Conservation (phyloP, 2,113 vertebrate genomes). For the Potamarius usumacintae region DNA sequence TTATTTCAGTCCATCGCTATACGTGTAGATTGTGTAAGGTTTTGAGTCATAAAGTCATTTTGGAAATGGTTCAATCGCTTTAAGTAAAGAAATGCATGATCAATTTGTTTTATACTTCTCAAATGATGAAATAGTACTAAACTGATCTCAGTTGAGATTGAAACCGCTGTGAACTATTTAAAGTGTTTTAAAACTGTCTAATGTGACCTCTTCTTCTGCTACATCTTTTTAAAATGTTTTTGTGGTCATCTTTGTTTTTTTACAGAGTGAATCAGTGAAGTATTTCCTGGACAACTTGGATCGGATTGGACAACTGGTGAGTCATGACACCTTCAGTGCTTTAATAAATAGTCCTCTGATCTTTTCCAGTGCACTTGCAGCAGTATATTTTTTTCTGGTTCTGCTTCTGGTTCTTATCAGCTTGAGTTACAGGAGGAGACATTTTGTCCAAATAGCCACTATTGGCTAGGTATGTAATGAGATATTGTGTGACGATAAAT, state of each 20-base stretch:
- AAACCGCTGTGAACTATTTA: slow-evolving; percentile 33
- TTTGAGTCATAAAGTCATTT: background rate
- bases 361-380: background rate
- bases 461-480: too few species aligned
- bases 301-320: slow-evolving; percentile 95
- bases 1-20: background rate
- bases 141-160: background rate
- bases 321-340: slow-evolving; percentile 58
- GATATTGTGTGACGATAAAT: too few species aligned
- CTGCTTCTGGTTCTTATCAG: background rate
- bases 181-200: slow-evolving; percentile 23
- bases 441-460: background rate
- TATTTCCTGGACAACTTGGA: slow-evolving; percentile 98
- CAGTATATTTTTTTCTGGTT: background rate
- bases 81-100: background rate
- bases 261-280: slow-evolving; percentile 94
- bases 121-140: slow-evolving; percentile 9
- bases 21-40: too few species aligned
- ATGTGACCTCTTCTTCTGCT: background rate
- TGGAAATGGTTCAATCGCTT: background rate
- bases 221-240: slow-evolving; percentile 1
- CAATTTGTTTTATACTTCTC: background rate
- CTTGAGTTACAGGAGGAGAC: background rate
- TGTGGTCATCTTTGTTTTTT: background rate
- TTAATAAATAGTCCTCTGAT: background rate